A percentile compares a stretch with the other conserved stretches of the same genome.
Evolutionary conservation across 1,140 invertebrate genomes (phyloP).

Genomic region (Physella acuta): DNA sequence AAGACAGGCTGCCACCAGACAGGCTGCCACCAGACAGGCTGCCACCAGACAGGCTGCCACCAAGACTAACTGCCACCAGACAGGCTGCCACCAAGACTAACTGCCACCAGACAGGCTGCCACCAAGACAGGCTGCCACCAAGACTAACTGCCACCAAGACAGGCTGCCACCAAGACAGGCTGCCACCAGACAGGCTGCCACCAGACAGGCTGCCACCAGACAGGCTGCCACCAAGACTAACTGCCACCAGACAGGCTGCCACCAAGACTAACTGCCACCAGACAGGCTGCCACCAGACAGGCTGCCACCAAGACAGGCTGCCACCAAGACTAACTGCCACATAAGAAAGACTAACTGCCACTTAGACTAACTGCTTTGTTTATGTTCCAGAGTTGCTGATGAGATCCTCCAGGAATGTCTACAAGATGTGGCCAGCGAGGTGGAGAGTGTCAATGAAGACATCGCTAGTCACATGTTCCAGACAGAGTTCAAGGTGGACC

Average conservation of each 20-base stretch:
- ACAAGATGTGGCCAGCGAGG: constrained; percentile 39
- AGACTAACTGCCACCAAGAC: no score
- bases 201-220: no score
- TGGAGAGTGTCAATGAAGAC: constrained; percentile 43
- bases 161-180: no score
- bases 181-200: no score
- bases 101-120: no score
- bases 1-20: no score
- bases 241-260: neutral
- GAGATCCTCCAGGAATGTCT: constrained; percentile 43
- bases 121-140: no score
- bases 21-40: no score
- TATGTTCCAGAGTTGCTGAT: constrained; percentile 43
- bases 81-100: no score
- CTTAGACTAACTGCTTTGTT: neutral
- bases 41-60: no score
- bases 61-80: no score
- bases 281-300: neutral
- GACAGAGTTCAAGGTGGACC: constrained; percentile 41
- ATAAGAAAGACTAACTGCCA: neutral
- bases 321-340: neutral
- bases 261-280: neutral
- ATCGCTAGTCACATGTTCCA: constrained; percentile 50
- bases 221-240: no score
- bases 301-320: neutral